These are phyloP conservation scores for Eciton burchellii DNA, from an alignment of 1,140 invertebrate genomes.

Conservation along the genomic window DNA sequence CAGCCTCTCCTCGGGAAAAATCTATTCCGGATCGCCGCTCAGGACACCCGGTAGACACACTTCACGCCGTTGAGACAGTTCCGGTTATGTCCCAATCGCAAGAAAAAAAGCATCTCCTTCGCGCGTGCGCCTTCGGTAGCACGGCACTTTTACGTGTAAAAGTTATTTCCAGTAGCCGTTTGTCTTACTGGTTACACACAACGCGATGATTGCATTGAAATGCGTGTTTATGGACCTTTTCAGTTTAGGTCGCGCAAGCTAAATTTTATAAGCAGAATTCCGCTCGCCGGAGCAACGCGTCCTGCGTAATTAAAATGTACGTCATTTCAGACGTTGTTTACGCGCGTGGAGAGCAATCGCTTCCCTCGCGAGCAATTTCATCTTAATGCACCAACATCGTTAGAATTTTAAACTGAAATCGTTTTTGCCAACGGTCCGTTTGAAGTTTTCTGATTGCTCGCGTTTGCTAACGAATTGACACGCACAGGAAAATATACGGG, in stretches of 20 bases:
- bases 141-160: neutral
- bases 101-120: neutral
- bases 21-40: conserved; percentile 66
- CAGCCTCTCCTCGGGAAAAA: conserved; percentile 61
- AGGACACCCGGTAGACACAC: conserved; percentile 41
- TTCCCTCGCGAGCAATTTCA: neutral
- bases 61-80: conserved; percentile 27
- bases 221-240: neutral
- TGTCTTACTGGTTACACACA: neutral
- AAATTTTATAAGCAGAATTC: conserved; percentile 14
- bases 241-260: no score
- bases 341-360: neutral
- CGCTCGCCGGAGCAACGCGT: neutral
- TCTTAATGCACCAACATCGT: conserved; percentile 3
- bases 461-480: conserved; percentile 76
- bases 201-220: neutral
- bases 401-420: conserved; percentile 11
- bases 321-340: neutral
- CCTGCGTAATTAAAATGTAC: neutral
- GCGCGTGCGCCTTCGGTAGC: neutral
- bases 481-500: conserved; percentile 75
- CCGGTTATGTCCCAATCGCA: conserved; percentile 31
- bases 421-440: conserved; percentile 13
- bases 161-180: neutral
- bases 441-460: conserved; percentile 38